phyloP scores from a whole-genome alignment of 2,888 invertebrate genomes.

The Idaea dimidiata region DNA sequence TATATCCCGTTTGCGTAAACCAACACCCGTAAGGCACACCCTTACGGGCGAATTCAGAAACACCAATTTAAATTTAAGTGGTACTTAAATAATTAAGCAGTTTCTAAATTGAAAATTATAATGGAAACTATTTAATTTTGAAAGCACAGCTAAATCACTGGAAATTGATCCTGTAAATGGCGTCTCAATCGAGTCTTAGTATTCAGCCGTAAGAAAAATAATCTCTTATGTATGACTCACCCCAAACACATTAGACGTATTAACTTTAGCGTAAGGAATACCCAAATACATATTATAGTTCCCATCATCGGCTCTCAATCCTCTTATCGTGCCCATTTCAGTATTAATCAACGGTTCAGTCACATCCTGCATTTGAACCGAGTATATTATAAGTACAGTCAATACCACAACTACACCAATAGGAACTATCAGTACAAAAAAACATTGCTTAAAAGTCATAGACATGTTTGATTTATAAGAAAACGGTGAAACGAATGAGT shows the following conservation, averaged over 20 bases:
- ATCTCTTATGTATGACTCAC: conserved; percentile 40
- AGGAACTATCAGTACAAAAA: not conserved
- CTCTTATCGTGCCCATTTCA: conserved; percentile 25
- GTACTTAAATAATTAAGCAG: too few species aligned
- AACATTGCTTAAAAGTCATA: conserved; percentile 8
- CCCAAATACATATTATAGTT: conserved; percentile 30
- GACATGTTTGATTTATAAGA: not conserved
- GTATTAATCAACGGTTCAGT: conserved; percentile 13
- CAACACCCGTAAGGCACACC: too few species aligned
- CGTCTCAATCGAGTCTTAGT: too few species aligned
- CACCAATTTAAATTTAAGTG: too few species aligned
- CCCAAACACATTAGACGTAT: conserved; percentile 43
- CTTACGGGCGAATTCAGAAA: too few species aligned
- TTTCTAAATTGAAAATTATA: too few species aligned
- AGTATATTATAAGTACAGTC: not conserved
- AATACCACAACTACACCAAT: not conserved
- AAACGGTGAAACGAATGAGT: not conserved
- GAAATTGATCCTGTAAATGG: too few species aligned
- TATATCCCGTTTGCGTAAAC: too few species aligned
- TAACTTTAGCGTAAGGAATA: conserved; percentile 44
- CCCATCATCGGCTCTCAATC: conserved; percentile 20
- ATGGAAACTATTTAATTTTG: too few species aligned
- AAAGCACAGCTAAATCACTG: too few species aligned
- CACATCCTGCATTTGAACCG: not conserved
- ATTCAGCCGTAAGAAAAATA: too few species aligned